These are phyloP conservation scores for Brotogeris chrysoptera DNA, from an alignment of 2,797 vertebrate genomes.

Conservation along the genomic window DNA sequence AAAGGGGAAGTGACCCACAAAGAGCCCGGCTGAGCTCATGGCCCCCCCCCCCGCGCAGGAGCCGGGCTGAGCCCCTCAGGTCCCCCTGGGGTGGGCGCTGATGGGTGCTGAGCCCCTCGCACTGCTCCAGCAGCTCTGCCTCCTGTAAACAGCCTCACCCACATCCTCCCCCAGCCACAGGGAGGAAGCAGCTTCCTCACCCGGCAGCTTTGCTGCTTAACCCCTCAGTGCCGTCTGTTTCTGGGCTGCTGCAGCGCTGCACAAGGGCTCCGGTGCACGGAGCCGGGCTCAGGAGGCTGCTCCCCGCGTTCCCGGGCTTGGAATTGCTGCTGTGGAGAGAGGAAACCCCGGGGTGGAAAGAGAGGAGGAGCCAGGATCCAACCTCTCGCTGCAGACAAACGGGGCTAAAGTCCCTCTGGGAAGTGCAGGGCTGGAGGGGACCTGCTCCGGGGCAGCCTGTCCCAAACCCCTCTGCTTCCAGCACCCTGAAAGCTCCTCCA, in stretches of 20 bases:
- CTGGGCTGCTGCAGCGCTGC: not conserved
- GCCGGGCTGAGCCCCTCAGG: not conserved
- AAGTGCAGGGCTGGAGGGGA: not conserved
- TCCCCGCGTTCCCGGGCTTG: not conserved
- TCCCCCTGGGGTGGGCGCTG: too few species aligned
- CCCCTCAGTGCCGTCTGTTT: not conserved
- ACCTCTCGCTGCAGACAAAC: not conserved
- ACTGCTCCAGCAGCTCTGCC: not conserved
- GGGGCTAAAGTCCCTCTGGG: not conserved
- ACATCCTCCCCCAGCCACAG: conserved; percentile 3
- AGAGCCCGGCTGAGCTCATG: not conserved
- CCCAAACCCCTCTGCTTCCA: not conserved
- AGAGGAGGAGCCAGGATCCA: rapidly evolving
- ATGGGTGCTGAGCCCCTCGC: not conserved
- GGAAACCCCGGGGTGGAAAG: not conserved
- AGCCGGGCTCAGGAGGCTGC: not conserved
- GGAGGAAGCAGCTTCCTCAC: not conserved
- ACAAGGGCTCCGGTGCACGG: not conserved
- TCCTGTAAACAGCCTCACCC: not conserved
- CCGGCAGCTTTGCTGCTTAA: not conserved
- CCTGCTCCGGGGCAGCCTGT: not conserved
- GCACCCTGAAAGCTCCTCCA: not conserved
- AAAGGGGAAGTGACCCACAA: not conserved
- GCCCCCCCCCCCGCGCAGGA: not conserved
- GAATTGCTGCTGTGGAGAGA: not conserved